A percentile compares a stretch with the other conserved stretches of the same genome.
phyloP scores from a whole-genome alignment of 1,140 invertebrate species.

The Eulimnadia texana region DNA sequence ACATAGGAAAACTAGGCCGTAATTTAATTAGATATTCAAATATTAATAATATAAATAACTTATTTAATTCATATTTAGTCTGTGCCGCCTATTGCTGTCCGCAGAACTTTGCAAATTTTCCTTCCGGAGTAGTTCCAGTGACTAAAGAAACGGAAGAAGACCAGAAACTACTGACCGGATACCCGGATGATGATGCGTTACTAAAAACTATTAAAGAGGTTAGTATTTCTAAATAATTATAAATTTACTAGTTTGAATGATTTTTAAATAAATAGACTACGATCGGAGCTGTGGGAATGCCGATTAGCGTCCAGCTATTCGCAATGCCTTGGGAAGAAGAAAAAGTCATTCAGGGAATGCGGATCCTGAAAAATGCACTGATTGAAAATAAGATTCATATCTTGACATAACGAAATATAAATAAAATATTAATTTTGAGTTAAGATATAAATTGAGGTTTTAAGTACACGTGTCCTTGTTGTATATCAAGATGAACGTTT shows the following conservation, averaged over 20 bases:
- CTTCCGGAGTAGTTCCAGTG: constrained; percentile 26
- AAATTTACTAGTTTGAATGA: background rate
- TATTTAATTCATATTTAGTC: no score
- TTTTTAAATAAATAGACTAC: constrained; percentile 16
- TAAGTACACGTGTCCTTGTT: no score
- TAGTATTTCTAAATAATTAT: background rate
- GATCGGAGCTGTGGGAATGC: constrained; percentile 25
- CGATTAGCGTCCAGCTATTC: constrained; percentile 29
- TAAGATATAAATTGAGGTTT: no score
- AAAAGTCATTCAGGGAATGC: constrained; percentile 25
- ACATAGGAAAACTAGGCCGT: constrained; percentile 11
- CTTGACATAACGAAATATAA: no score
- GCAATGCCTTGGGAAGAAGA: constrained; percentile 30
- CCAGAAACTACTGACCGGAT: constrained; percentile 24
- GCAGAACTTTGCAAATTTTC: constrained; percentile 27
- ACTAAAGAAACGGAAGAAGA: constrained; percentile 25
- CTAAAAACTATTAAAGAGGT: constrained; percentile 24
- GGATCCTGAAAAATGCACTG: constrained; percentile 17
- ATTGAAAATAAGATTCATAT: background rate
- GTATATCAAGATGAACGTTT: no score
- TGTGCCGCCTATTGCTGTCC: constrained; percentile 22
- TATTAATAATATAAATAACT: no score
- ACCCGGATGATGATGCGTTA: constrained; percentile 20
- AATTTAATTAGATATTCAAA: background rate
- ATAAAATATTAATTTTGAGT: no score